Conservation (phyloP, 2,113 vertebrate genomes). For the Otolemur garnettii region DNA sequence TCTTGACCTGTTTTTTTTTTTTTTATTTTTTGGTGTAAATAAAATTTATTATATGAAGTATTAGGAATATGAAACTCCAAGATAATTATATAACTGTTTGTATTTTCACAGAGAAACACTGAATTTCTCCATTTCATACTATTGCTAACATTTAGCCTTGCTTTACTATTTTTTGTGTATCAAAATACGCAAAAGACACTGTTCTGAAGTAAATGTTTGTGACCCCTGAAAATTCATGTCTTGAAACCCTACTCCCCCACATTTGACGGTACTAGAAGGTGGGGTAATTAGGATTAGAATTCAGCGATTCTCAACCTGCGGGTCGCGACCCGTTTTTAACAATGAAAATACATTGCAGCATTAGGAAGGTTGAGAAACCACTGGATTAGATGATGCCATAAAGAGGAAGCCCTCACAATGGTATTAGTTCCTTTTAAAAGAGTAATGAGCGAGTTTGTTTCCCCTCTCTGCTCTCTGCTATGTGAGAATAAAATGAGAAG, state of each 20-base stretch:
- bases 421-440: background rate
- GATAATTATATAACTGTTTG: background rate
- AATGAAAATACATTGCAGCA: too few relatives aligned
- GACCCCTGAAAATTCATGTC: background rate
- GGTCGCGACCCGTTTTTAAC: too few relatives aligned
- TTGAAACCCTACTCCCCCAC: background rate
- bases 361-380: too few relatives aligned
- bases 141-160: slow-evolving; percentile 13
- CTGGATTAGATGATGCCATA: background rate
- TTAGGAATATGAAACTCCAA: background rate
- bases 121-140: background rate
- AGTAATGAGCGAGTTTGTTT: background rate
- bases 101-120: background rate
- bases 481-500: background rate
- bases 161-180: background rate
- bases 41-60: slow-evolving; percentile 9
- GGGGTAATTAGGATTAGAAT: background rate
- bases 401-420: background rate
- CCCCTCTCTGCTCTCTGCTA: background rate
- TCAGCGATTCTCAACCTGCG: too few relatives aligned
- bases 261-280: background rate
- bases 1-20: background rate
- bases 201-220: background rate
- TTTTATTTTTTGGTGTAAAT: background rate
- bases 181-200: background rate